A percentile compares a stretch with the other conserved stretches of the same genome.
Evolutionary conservation across 2,888 invertebrate species (phyloP).

Genomic region (Scaptomyza parva): DNA sequence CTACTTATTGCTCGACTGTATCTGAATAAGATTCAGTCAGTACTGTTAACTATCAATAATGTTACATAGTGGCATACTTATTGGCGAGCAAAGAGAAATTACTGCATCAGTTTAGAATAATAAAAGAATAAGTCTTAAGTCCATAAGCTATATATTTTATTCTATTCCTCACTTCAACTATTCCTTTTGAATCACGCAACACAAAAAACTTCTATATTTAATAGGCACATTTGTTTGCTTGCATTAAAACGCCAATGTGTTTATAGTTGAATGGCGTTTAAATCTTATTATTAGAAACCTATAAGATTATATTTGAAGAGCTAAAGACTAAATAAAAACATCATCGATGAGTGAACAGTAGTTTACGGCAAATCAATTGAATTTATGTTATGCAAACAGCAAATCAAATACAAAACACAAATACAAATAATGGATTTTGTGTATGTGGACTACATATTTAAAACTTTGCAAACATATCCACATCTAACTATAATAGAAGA

Average conservation of each 20-base stretch:
- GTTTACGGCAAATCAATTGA: slow-evolving; percentile 6
- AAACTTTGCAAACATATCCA: not conserved
- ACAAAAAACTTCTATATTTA: too few relatives aligned
- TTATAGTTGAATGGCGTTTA: not conserved
- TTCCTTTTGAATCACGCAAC: not conserved
- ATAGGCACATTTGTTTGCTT: not conserved
- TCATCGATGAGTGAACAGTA: not conserved
- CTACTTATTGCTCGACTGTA: not conserved
- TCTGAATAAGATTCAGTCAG: not conserved
- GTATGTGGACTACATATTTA: not conserved
- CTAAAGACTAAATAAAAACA: not conserved
- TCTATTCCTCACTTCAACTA: too few relatives aligned
- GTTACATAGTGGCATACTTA: not conserved
- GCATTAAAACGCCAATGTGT: not conserved
- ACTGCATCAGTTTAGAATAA: too few relatives aligned
- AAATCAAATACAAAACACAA: slow-evolving; percentile 5
- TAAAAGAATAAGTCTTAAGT: too few relatives aligned
- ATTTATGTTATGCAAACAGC: slow-evolving; percentile 1
- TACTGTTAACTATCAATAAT: not conserved
- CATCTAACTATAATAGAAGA: not conserved
- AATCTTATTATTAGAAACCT: not conserved
- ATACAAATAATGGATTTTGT: not conserved
- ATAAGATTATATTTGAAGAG: too few relatives aligned
- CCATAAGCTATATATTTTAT: not conserved
- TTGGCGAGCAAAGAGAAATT: too few relatives aligned